phyloP scores from a whole-genome alignment of 2,888 invertebrate species.

The Rapana venosa region DNA sequence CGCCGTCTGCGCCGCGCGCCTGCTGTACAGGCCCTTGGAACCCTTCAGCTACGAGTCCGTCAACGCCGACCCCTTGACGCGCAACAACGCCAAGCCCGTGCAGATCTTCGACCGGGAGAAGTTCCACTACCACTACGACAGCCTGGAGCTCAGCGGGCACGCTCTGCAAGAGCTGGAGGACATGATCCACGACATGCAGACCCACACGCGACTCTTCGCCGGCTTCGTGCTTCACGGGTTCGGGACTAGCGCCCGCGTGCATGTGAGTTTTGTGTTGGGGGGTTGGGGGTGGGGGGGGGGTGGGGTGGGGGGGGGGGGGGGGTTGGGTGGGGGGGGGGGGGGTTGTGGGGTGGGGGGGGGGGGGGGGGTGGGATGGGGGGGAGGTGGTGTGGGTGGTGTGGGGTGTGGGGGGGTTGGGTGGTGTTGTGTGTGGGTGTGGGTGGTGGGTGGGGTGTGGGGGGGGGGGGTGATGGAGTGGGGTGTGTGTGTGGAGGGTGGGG shows the following conservation, averaged over 20 bases:
- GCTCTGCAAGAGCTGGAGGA: conserved; percentile 47
- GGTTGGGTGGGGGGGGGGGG: not conserved
- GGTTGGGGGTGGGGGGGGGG: not conserved
- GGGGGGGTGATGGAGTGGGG: too few relatives aligned
- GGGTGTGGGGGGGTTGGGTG: too few relatives aligned
- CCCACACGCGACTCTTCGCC: conserved; percentile 49
- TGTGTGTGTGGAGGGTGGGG: too few relatives aligned
- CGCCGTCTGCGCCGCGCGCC: conserved; percentile 45
- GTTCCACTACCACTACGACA: conserved; percentile 54
- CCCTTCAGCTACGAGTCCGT: conserved; percentile 46
- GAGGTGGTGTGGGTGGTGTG: too few relatives aligned
- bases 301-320: not conserved
- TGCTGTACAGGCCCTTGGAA: conserved; percentile 36
- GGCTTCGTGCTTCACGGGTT: conserved; percentile 52
- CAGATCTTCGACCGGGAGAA: conserved; percentile 44
- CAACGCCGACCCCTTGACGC: conserved; percentile 47
- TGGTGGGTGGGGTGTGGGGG: too few relatives aligned
- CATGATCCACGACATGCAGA: conserved; percentile 42
- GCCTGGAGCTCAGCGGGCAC: conserved; percentile 51
- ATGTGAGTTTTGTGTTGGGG: not conserved
- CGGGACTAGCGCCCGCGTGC: conserved; percentile 42
- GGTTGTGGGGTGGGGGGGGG: not conserved
- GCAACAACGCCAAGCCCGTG: conserved; percentile 44
- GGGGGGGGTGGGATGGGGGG: too few relatives aligned
- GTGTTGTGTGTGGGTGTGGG: too few relatives aligned